A percentile compares a stretch with the other conserved stretches of the same genome.
phyloP scores from a whole-genome alignment of 1,140 invertebrate genomes.

The Penaeus chinensis region DNA sequence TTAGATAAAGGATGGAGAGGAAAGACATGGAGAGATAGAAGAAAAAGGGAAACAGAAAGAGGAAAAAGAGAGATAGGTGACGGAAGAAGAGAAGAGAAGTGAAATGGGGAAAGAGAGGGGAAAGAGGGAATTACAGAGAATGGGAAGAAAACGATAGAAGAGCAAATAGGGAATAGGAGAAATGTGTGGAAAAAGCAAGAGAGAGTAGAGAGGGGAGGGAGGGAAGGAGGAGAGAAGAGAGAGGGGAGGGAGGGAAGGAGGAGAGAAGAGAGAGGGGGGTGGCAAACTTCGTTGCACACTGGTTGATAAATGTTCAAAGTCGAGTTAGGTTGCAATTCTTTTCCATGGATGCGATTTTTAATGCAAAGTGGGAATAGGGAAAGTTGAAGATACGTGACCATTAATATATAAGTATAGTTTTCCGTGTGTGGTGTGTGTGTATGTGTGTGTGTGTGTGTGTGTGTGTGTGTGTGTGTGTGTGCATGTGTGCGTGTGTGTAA shows the following conservation, averaged over 20 bases:
- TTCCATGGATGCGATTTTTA: too few species aligned
- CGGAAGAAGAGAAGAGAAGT: too few species aligned
- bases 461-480: slow-evolving; percentile 11
- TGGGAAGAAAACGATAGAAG: neutral
- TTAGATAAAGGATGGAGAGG: too few species aligned
- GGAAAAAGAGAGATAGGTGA: neutral
- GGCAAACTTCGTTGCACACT: too few species aligned
- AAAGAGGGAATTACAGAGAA: neutral
- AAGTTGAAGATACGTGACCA: neutral
- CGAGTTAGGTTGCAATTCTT: too few species aligned
- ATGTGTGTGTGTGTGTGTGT: neutral
- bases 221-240: too few species aligned
- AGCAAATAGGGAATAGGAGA: neutral
- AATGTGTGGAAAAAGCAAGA: neutral
- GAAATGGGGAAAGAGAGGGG: neutral
- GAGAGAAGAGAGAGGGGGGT: too few species aligned
- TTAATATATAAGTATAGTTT: neutral
- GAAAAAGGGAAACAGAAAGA: neutral
- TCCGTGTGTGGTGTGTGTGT: neutral
- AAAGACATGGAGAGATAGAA: neutral
- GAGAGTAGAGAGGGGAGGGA: neutral
- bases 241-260: neutral
- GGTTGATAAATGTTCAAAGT: too few species aligned
- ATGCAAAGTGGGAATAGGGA: neutral
- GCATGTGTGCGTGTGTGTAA: neutral